Conservation (phyloP, 2,797 vertebrate species). For the Chaunax sp. region DNA sequence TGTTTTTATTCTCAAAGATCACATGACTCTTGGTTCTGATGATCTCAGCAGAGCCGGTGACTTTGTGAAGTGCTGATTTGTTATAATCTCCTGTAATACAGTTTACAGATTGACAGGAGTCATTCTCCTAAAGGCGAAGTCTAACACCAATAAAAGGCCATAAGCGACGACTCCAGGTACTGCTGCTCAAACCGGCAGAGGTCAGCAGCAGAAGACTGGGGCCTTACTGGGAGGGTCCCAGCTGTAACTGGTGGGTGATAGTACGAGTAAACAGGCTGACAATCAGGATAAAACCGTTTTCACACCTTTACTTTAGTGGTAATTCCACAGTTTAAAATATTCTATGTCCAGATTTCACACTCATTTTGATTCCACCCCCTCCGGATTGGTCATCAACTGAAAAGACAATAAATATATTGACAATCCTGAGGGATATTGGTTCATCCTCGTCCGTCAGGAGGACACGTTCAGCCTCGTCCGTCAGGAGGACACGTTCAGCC, state of each 20-base stretch:
- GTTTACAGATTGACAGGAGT: slow-evolving; percentile 80
- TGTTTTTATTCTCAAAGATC: too few species aligned
- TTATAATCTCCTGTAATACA: slow-evolving; percentile 30
- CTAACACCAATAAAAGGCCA: slow-evolving; percentile 67
- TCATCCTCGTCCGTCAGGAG: too few species aligned
- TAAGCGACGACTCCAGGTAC: too few species aligned
- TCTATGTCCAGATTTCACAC: too few species aligned
- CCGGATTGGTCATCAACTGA: too few species aligned
- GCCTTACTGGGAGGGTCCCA: background rate
- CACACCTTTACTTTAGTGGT: background rate
- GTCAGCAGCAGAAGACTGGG: background rate
- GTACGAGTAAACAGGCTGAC: background rate
- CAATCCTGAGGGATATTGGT: too few species aligned
- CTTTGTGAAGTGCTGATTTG: slow-evolving; percentile 57
- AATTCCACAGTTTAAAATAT: too few species aligned
- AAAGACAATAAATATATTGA: too few species aligned
- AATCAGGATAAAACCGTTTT: background rate
- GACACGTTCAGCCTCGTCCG: too few species aligned
- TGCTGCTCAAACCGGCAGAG: too few species aligned
- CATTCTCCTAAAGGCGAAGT: slow-evolving; percentile 67
- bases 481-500: too few species aligned
- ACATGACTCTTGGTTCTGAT: slow-evolving; percentile 18
- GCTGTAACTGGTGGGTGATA: background rate
- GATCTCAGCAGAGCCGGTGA: slow-evolving; percentile 43
- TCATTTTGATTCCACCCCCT: too few species aligned